These are phyloP conservation scores for Conopomorpha cramerella DNA, from an alignment of 1,140 invertebrate genomes.

Conservation along the genomic window DNA sequence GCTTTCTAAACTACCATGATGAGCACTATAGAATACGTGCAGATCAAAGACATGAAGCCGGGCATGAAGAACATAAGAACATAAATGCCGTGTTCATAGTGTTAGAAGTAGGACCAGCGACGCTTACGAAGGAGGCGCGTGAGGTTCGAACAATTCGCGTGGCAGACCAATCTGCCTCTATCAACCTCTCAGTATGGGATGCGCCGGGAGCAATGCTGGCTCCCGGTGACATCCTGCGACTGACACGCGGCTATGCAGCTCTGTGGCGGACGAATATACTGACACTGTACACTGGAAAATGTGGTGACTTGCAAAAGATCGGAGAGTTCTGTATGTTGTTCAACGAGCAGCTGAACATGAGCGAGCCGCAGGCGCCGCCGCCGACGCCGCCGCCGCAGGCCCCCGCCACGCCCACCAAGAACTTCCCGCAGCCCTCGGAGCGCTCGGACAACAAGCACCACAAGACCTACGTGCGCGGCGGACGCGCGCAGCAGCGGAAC, in stretches of 20 bases:
- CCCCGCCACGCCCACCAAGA: no score
- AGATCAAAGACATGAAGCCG: slow-evolving; percentile 83
- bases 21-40: slow-evolving; percentile 63
- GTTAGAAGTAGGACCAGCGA: slow-evolving; percentile 87
- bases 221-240: slow-evolving; percentile 89
- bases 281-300: slow-evolving; percentile 91
- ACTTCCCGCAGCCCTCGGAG: slow-evolving; percentile 12
- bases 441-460: slow-evolving; percentile 37
- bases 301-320: slow-evolving; percentile 83
- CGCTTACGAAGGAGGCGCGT: slow-evolving; percentile 90
- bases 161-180: slow-evolving; percentile 87
- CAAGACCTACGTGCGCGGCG: slow-evolving; percentile 59
- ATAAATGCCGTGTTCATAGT: slow-evolving; percentile 92
- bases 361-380: slow-evolving; percentile 77
- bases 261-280: slow-evolving; percentile 89
- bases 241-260: slow-evolving; percentile 89
- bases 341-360: slow-evolving; percentile 89
- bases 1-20: no score
- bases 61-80: slow-evolving; percentile 92
- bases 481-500: slow-evolving; percentile 56
- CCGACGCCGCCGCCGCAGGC: slow-evolving; percentile 28
- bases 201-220: slow-evolving; percentile 84
- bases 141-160: slow-evolving; percentile 92
- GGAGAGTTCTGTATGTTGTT: slow-evolving; percentile 85
- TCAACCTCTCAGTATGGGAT: slow-evolving; percentile 96